Conservation (phyloP, 2,797 vertebrate genomes). For the Antrozous pallidus region DNA sequence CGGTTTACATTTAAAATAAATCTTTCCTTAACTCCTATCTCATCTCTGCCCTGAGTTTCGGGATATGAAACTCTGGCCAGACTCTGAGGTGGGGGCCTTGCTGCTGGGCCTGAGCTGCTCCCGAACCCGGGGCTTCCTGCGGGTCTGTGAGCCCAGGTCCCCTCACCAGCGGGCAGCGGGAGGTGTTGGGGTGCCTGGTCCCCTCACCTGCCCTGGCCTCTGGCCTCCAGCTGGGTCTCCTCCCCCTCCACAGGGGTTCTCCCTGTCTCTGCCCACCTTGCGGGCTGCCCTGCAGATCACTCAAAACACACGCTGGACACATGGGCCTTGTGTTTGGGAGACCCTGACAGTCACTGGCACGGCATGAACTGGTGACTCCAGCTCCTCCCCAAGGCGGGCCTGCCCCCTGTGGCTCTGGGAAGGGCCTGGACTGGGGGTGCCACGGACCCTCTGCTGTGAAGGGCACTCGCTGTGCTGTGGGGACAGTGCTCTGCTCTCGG, state of each 20-base stretch:
- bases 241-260: neutral
- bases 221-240: neutral
- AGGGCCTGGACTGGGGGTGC: neutral
- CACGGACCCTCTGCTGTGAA: neutral
- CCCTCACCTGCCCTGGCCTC: neutral
- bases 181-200: neutral
- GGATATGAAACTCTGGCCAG: too few relatives aligned
- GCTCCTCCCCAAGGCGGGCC: neutral
- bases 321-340: neutral
- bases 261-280: neutral
- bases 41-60: neutral
- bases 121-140: neutral
- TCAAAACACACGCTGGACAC: neutral
- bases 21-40: slow-evolving; percentile 70
- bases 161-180: neutral
- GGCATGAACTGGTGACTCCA: fast-evolving
- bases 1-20: slow-evolving; percentile 78
- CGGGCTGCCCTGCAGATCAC: neutral
- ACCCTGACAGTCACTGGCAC: fast-evolving
- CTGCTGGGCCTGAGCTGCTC: neutral
- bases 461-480: neutral
- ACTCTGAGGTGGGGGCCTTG: too few relatives aligned
- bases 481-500: fast-evolving
- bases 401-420: neutral
- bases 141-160: neutral